Evolutionary conservation across 2,113 vertebrate species (phyloP), one percentile per base, ranked within the genome.

Genomic region (Istiophorus platypterus): DNA sequence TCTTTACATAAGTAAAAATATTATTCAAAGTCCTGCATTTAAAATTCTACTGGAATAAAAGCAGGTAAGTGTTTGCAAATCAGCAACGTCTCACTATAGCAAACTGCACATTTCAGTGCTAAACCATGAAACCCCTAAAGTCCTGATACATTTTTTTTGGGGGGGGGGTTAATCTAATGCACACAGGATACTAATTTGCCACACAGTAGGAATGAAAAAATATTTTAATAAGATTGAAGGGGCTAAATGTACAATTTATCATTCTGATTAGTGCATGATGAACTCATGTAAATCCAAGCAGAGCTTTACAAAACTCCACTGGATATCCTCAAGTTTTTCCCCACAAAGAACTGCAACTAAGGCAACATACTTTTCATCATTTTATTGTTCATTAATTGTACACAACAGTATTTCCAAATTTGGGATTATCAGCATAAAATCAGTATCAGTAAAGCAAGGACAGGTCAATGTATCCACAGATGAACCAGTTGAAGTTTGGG

Each of bases 311-410:
- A 6, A 22, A 51, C 49, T 47, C 15, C 45, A 47, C n/a, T n/a
- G n/a, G n/a, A n/a, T n/a, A n/a, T n/a, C n/a, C n/a, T n/a, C n/a
- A n/a, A n/a, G n/a, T n/a, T n/a, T n/a, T n/a, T n/a, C 2, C 0
- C 9, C 65, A 77, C 29, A 78, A 68, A 71, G 12, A 54, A 57
- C 66, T 41, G 2, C 10, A 3, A 47, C 57, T 14, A 49, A n/a
- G 6, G 2, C 24, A 79, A 42, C 22, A 26, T 59, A 34, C 14
- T 52, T 82, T 76, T 59, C 14, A 72, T 37, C 7, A 17, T 34
- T 93, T 93, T 91, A 92, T 92, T 93, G 22, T 62, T 52, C 0
- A 70, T 37, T 24, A 10, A 62, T 62, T 71, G 78, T 29, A 76
- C 75, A 87, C 10, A 0, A 26, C 10, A 39, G 10, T 17, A 57